Conservation (phyloP, 2,888 invertebrate species). For the Plagodis dolabraria region DNA sequence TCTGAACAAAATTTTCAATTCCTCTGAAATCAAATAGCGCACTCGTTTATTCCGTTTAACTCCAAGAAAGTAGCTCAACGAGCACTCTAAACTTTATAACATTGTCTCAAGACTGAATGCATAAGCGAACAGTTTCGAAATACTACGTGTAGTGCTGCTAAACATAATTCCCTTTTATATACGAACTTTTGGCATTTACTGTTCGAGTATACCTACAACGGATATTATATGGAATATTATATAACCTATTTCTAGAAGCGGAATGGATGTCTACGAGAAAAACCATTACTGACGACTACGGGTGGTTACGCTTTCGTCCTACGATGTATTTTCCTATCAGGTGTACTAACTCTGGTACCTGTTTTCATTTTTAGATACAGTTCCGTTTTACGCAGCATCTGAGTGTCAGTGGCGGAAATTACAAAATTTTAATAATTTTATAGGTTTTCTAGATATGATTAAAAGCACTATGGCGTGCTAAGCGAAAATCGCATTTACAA, state of each 20-base stretch:
- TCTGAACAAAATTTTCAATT: constrained; percentile 57
- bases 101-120: constrained; percentile 64
- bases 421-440: too few relatives aligned
- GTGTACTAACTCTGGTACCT: too few relatives aligned
- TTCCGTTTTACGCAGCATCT: too few relatives aligned
- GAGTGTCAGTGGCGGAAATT: too few relatives aligned
- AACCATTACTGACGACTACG: constrained; percentile 11
- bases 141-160: constrained; percentile 25
- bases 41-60: constrained; percentile 57
- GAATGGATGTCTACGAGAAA: constrained; percentile 5
- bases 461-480: too few relatives aligned
- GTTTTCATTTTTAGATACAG: too few relatives aligned
- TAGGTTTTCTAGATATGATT: too few relatives aligned
- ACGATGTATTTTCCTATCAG: too few relatives aligned
- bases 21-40: constrained; percentile 61
- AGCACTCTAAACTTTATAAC: constrained; percentile 56
- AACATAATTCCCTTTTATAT: constrained; percentile 16
- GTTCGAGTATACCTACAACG: neutral
- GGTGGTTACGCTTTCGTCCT: too few relatives aligned
- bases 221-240: neutral
- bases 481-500: too few relatives aligned
- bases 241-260: constrained; percentile 8
- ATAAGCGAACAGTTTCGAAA: constrained; percentile 58
- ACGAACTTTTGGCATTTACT: constrained; percentile 13
- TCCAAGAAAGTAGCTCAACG: constrained; percentile 53